phyloP scores from a whole-genome alignment of 2,797 vertebrate species.

The Hozukius guyotensis region DNA sequence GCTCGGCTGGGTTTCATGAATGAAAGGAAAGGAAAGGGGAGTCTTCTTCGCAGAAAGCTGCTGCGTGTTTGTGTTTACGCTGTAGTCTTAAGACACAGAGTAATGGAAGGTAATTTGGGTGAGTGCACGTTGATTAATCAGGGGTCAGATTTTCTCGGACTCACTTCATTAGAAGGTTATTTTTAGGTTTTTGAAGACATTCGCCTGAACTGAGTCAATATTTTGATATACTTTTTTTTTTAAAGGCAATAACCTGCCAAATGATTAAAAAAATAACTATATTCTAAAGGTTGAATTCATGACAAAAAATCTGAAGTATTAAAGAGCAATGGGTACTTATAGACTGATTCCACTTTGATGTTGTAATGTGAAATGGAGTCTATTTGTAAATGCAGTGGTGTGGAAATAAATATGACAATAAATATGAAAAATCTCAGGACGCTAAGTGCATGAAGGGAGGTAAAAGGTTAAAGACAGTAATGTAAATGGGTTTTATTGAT shows the following conservation, averaged over 20 bases:
- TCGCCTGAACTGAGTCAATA: neutral
- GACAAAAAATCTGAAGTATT: neutral
- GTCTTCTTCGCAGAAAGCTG: neutral
- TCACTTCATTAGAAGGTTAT: neutral
- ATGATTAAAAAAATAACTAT: neutral
- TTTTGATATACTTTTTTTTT: neutral
- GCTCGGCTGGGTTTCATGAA: constrained; percentile 39
- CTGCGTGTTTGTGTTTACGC: neutral
- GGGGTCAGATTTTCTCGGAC: neutral
- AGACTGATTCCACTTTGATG: neutral
- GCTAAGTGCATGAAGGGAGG: neutral
- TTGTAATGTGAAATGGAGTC: neutral
- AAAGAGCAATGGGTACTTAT: neutral
- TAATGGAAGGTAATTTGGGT: constrained; percentile 30
- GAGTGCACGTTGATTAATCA: constrained; percentile 6
- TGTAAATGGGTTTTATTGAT: constrained; percentile 22
- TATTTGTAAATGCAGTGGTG: neutral
- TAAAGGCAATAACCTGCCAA: neutral
- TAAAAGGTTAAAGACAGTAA: neutral
- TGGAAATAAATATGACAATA: neutral
- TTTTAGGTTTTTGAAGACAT: neutral
- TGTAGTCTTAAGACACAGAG: neutral
- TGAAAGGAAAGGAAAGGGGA: neutral
- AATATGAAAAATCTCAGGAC: neutral
- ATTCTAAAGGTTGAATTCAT: neutral